A percentile compares a stretch with the other conserved stretches of the same genome.
phyloP scores from a whole-genome alignment of 2,797 vertebrate genomes.

The Tragopan temminckii region DNA sequence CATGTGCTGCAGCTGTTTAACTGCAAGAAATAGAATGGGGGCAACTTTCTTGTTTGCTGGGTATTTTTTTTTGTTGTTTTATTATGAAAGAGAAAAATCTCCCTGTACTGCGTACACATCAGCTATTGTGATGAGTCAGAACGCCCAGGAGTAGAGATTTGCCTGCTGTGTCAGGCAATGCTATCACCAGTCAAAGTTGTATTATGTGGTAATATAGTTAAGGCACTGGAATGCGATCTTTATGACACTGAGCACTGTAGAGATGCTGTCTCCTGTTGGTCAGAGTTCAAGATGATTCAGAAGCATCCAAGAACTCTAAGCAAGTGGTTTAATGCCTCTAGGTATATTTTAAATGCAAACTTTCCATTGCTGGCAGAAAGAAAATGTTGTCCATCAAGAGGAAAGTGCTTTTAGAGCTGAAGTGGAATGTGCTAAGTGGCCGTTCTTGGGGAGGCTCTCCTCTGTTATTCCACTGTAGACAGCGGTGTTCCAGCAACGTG shows the following conservation, averaged over 20 bases:
- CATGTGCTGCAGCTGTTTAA: background rate
- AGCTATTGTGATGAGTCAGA: background rate
- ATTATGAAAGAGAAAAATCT: background rate
- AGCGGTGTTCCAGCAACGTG: background rate
- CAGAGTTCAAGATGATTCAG: background rate
- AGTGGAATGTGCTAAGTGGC: slow-evolving; percentile 21
- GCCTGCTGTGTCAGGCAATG: background rate
- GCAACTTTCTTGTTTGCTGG: background rate
- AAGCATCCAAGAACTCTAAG: background rate
- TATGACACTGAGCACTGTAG: background rate
- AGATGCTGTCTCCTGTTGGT: background rate
- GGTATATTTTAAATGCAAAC: background rate
- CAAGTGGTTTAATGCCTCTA: slow-evolving; percentile 6
- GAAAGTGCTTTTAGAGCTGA: slow-evolving; percentile 19
- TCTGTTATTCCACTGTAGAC: background rate
- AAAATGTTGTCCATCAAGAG: background rate
- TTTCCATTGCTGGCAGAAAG: slow-evolving; percentile 25
- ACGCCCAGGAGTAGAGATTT: background rate
- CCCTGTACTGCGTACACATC: background rate
- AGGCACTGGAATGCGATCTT: background rate
- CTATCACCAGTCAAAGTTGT: background rate
- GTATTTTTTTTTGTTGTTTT: background rate
- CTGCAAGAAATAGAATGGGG: background rate
- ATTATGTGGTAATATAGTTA: background rate
- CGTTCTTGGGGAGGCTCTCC: slow-evolving; percentile 6